These are phyloP conservation scores for Genyomyrus donnyi DNA, from an alignment of 2,113 vertebrate species.

Conservation along the genomic window DNA sequence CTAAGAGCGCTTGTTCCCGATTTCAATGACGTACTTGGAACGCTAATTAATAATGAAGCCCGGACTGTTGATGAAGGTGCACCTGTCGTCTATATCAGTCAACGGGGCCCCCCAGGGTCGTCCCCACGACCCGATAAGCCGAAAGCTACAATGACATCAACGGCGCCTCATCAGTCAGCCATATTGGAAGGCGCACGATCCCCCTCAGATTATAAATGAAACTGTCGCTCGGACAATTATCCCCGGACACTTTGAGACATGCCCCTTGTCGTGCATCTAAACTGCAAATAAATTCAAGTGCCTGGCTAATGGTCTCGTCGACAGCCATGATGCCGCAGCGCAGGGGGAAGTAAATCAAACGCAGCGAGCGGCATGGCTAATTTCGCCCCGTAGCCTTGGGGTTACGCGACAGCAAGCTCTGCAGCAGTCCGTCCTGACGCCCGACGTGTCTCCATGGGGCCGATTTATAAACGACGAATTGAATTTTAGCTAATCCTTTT, in stretches of 20 bases:
- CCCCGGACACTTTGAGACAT: slow-evolving; percentile 20
- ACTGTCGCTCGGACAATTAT: slow-evolving; percentile 25
- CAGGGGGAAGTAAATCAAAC: neutral
- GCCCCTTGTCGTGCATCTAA: slow-evolving; percentile 8
- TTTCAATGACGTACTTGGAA: neutral
- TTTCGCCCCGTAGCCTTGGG: neutral
- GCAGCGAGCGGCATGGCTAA: neutral
- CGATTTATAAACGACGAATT: neutral
- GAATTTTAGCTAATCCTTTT: neutral
- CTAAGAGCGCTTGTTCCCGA: neutral
- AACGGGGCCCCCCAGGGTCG: neutral
- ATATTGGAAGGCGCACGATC: neutral
- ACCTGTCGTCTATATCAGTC: neutral
- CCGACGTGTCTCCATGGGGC: neutral
- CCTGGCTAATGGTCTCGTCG: slow-evolving; percentile 6
- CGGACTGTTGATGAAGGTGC: neutral
- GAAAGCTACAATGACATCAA: neutral
- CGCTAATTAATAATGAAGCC: neutral
- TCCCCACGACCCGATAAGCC: neutral
- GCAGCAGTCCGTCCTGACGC: neutral
- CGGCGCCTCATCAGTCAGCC: neutral
- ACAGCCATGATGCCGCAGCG: neutral
- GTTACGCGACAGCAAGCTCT: neutral
- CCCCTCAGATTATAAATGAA: slow-evolving; percentile 8
- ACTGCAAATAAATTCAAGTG: slow-evolving; percentile 15